A percentile compares a stretch with the other conserved stretches of the same genome.
phyloP scores from a whole-genome alignment of 2,113 vertebrate species.

The Telmatochromis bifrenatus region DNA sequence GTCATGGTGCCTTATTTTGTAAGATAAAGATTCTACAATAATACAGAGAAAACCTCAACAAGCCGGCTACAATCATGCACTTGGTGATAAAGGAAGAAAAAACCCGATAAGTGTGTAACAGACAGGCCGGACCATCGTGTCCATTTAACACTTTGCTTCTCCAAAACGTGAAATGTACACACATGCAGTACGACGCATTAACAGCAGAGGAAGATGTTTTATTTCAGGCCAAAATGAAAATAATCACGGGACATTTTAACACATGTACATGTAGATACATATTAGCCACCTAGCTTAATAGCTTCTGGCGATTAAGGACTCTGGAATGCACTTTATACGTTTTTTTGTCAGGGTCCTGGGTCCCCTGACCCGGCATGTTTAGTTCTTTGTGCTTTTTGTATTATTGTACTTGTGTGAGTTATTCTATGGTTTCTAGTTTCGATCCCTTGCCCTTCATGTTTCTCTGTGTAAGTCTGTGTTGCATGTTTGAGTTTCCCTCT shows the following conservation, averaged over 20 bases:
- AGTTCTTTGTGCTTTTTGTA: no score
- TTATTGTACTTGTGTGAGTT: no score
- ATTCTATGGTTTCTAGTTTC: no score
- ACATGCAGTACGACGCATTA: background rate
- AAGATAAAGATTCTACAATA: background rate
- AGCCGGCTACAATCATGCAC: no score
- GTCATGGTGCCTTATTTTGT: background rate
- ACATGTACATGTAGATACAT: background rate
- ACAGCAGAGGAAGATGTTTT: background rate
- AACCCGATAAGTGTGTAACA: accelerated
- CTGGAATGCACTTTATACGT: accelerated
- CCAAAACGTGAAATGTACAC: background rate
- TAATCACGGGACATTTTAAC: background rate
- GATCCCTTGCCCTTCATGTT: no score
- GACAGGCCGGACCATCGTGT: background rate
- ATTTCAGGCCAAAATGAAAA: background rate
- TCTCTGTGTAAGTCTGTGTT: no score
- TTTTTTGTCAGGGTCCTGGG: no score
- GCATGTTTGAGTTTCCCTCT: no score
- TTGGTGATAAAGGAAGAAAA: background rate
- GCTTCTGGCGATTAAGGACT: background rate
- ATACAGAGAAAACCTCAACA: background rate
- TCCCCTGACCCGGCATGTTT: no score
- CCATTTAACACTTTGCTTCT: background rate
- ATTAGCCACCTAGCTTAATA: background rate